Conservation (phyloP, 2,113 vertebrate genomes). For the Stomatorhinus ivindoensis region DNA sequence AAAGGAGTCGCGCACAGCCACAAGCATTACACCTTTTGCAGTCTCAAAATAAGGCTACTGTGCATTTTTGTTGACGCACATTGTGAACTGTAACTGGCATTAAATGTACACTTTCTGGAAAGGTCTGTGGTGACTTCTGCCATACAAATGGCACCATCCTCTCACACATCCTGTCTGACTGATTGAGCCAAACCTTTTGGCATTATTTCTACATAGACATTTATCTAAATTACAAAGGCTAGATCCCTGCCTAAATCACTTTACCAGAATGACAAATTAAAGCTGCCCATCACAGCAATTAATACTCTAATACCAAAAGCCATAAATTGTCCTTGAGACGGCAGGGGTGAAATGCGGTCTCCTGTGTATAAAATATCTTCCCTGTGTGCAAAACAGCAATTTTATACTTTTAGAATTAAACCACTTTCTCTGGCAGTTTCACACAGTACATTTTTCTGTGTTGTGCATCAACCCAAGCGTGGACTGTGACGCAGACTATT, state of each 20-base stretch:
- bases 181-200: constrained; percentile 26
- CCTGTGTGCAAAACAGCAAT: background rate
- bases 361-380: background rate
- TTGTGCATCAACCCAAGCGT: background rate
- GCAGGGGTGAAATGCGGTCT: background rate
- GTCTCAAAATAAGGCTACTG: background rate
- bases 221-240: constrained; percentile 31
- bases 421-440: background rate
- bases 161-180: constrained; percentile 2
- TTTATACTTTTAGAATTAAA: background rate
- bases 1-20: background rate
- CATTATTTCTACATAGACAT: constrained; percentile 26
- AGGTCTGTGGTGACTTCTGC: constrained; percentile 7
- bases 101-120: background rate
- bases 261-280: constrained; percentile 1
- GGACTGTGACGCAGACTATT: background rate
- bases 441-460: background rate
- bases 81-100: background rate
- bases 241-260: background rate
- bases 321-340: background rate
- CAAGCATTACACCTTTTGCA: background rate
- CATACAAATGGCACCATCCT: constrained; percentile 24
- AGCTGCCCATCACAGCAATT: constrained; percentile 16
- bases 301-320: constrained; percentile 6
- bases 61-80: background rate